Percentiles rank a stretch among this genome's conserved stretches.
phyloP scores from a whole-genome alignment of 2,113 vertebrate genomes.

The Pterophyllum scalare region DNA sequence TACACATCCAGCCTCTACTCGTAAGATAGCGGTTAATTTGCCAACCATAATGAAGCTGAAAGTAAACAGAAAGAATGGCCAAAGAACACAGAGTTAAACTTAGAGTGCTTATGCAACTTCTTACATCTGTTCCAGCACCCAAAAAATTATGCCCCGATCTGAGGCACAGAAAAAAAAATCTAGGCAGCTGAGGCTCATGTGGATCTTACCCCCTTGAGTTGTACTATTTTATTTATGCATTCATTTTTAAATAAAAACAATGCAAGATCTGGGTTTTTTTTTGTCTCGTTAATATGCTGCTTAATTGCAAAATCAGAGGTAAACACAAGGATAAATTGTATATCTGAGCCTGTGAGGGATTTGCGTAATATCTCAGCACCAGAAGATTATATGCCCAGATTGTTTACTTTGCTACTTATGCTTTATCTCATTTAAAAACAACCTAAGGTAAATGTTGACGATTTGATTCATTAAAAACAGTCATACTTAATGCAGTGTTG shows the following conservation, averaged over 20 bases:
- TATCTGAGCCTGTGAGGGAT: conserved; percentile 52
- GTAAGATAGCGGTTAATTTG: conserved; percentile 42
- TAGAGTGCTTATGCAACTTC: conserved; percentile 11
- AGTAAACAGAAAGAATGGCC: conserved; percentile 17
- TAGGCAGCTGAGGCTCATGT: neutral
- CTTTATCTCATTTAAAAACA: conserved; percentile 34
- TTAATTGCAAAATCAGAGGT: conserved; percentile 53
- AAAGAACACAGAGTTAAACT: conserved; percentile 32
- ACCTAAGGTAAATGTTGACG: conserved; percentile 19
- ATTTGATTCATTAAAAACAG: conserved; percentile 25
- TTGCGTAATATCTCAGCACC: conserved; percentile 21
- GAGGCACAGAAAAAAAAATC: neutral
- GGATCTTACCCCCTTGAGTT: conserved; percentile 25
- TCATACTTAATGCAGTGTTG: neutral
- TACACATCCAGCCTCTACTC: conserved; percentile 22
- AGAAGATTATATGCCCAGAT: conserved; percentile 32
- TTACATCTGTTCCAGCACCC: neutral
- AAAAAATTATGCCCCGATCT: neutral
- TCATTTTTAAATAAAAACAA: conserved; percentile 13
- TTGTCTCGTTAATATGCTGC: conserved; percentile 28
- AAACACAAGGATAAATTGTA: conserved; percentile 42
- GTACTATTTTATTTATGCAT: conserved; percentile 46
- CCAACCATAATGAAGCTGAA: conserved; percentile 42
- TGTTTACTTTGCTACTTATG: conserved; percentile 45
- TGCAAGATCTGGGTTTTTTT: neutral